Percentiles rank a stretch among this genome's conserved stretches.
Evolutionary conservation across 1,140 invertebrate species (phyloP).

Genomic region (Himalopsyche phryganea): DNA sequence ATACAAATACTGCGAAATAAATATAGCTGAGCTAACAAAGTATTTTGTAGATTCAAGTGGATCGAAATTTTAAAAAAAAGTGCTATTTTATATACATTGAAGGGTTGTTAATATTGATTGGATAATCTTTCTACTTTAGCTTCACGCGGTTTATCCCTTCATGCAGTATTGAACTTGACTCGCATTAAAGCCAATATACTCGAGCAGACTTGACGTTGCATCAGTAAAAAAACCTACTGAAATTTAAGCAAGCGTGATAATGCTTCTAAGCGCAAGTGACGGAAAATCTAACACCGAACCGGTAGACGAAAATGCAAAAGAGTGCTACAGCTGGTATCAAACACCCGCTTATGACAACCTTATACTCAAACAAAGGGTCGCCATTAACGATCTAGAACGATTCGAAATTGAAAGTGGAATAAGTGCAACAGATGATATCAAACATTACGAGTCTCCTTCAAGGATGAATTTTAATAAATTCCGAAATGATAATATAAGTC

Average conservation of each 20-base stretch:
- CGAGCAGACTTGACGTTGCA: conserved; percentile 6
- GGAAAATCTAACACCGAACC: background rate
- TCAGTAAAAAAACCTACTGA: conserved; percentile 1
- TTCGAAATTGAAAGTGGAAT: conserved; percentile 16
- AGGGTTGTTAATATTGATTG: conserved; percentile 16
- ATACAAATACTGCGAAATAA: too few relatives aligned
- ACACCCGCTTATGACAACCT: conserved; percentile 17
- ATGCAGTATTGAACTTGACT: conserved; percentile 27
- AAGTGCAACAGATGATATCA: conserved; percentile 3
- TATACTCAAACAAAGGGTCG: conserved; percentile 17
- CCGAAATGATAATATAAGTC: conserved; percentile 3
- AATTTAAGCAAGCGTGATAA: conserved; percentile 25
- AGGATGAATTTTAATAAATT: background rate
- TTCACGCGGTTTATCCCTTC: conserved; percentile 13
- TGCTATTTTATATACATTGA: background rate
- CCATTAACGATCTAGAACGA: conserved; percentile 1
- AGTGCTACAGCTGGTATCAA: conserved; percentile 19
- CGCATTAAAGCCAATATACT: conserved; percentile 15
- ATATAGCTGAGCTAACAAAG: too few relatives aligned
- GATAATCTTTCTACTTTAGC: conserved; percentile 9
- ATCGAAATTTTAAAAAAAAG: too few relatives aligned
- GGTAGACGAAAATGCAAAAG: conserved; percentile 16
- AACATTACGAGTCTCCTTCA: conserved; percentile 11
- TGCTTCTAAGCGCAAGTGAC: background rate
- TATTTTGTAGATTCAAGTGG: too few relatives aligned